Base-by-base conservation (phyloP, 2,797 vertebrate genomes). In the Falco novaeseelandiae region DNA sequence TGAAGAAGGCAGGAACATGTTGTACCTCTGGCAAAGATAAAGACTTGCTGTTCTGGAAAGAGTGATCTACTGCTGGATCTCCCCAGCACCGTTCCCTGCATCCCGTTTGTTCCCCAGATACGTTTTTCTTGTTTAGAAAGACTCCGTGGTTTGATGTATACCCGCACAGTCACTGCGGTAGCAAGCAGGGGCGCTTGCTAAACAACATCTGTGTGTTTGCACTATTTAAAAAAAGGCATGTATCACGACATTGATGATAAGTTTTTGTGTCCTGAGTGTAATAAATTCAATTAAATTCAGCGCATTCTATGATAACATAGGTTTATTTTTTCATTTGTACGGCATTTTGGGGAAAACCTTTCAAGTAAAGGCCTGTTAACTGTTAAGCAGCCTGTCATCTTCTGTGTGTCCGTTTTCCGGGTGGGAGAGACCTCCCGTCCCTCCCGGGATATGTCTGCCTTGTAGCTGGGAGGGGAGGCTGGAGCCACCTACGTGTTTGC, bases 141-240 rank as follows among this genome's bases (percentile, higher is more conserved):
- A 9, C 29, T 36, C 36, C 2, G 5, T 1, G 1, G 18, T 42
- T 40, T 20, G 1, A 1, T 10, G 2, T 7, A 10, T 38, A 3
- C 72, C 30, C 30, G 2, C 62, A 7, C 48, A 14, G 74, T 16
- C 21, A 2, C 36, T 5, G 49, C 61, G 27, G 49, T 6, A 36
- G 38, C 30, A 7, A 52, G 61, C 76, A 48, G 85, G 42, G 71
- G 57, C 13, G 6, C 76, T 73, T 12, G 38, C 81, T 62, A 1
- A 70, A 17, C 49, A 58, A 14, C 44, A 25, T 7, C 76, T 17
- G 8, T 40, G 71, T 85, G 69, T 94, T 90, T 93, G 89, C 89
- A 94, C 89, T 94, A 69, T 49, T 85, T 14, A n/a, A 49, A 19
- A 42, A 49, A 55, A 78, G 18, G 38, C 55, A 23, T 1, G 36